phyloP scores from a whole-genome alignment of 2,888 invertebrate genomes.

The Ctenicera cuprea region DNA sequence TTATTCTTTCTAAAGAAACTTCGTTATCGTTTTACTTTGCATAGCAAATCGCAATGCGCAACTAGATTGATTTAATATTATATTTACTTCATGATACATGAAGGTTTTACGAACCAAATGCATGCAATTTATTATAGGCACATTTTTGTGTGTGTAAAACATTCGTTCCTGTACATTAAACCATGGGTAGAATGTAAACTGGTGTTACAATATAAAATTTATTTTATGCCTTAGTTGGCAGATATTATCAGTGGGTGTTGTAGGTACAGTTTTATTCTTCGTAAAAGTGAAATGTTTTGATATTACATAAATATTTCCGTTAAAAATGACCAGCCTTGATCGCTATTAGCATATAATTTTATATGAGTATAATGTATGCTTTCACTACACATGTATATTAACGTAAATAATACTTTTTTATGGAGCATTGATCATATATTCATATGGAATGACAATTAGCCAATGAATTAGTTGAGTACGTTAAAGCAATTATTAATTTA shows the following conservation, averaged over 20 bases:
- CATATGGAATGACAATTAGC: no score
- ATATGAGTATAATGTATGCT: not conserved
- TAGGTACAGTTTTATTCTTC: not conserved
- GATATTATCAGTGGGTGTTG: constrained; percentile 1
- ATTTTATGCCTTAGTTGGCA: not conserved
- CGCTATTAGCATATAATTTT: constrained; percentile 13
- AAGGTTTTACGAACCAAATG: constrained; percentile 7
- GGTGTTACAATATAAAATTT: not conserved
- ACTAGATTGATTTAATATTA: not conserved
- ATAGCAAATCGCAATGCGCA: not conserved
- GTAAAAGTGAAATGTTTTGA: not conserved
- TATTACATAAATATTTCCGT: not conserved
- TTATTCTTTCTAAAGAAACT: constrained; percentile 14
- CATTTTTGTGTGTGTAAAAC: constrained; percentile 1
- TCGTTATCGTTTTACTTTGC: not conserved
- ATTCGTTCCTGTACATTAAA: constrained; percentile 7
- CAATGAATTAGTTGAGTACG: not conserved
- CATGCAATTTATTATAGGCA: not conserved
- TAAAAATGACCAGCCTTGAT: constrained; percentile 2
- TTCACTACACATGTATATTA: constrained; percentile 4
- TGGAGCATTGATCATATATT: not conserved
- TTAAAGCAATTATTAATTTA: no score
- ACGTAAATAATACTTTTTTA: not conserved
- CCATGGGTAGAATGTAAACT: not conserved
- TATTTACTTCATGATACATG: constrained; percentile 1